phyloP scores from a whole-genome alignment of 2,797 vertebrate species.

The Peromyscus attwateri region DNA sequence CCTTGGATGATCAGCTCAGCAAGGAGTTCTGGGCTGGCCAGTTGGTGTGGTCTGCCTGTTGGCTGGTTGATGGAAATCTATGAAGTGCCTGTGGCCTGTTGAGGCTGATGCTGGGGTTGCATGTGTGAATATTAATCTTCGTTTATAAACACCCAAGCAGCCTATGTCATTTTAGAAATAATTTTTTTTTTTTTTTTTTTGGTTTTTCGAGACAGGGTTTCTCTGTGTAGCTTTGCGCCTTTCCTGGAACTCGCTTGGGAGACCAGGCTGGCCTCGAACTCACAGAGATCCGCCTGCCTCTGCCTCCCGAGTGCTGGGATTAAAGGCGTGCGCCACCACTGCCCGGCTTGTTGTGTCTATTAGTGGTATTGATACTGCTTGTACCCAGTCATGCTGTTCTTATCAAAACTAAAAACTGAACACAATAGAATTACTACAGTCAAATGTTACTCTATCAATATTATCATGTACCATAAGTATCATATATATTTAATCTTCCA shows the following conservation, averaged over 20 bases:
- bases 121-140: neutral
- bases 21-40: neutral
- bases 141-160: neutral
- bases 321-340: no score
- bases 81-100: no score
- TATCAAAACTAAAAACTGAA: constrained; percentile 41
- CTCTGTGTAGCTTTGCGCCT: no score
- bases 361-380: neutral
- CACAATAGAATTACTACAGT: neutral
- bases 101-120: neutral
- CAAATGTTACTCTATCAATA: neutral
- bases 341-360: constrained; percentile 28
- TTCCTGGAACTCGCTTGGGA: no score
- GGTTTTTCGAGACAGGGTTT: no score
- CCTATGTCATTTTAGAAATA: neutral
- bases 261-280: no score
- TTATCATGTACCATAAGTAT: neutral
- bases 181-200: no score
- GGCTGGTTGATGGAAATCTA: neutral
- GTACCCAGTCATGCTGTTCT: neutral
- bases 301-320: no score
- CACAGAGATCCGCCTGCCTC: no score
- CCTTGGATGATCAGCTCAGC: no score
- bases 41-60: neutral
- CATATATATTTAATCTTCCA: neutral